A percentile compares a stretch with the other conserved stretches of the same genome.
Conservation (phyloP, 2,113 vertebrate genomes). For the Brachyhypopomus occidentalis region DNA sequence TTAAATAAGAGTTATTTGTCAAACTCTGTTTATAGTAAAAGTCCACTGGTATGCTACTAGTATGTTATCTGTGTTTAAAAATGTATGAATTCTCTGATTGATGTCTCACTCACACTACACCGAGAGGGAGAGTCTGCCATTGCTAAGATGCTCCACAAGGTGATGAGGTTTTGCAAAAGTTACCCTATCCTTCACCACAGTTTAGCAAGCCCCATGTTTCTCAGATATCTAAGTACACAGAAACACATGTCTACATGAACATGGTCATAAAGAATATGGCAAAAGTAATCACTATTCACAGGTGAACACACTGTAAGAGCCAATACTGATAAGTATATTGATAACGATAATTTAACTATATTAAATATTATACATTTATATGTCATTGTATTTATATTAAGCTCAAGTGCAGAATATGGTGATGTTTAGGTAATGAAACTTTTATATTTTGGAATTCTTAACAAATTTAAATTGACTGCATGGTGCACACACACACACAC, state of each 20-base stretch:
- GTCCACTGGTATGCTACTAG: neutral
- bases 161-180: neutral
- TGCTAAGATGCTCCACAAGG: neutral
- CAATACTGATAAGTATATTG: too few species aligned
- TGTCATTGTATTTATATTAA: neutral
- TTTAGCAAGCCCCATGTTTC: neutral
- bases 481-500: too few species aligned
- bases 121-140: neutral
- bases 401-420: neutral
- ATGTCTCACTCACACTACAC: neutral
- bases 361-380: too few species aligned
- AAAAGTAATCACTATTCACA: too few species aligned
- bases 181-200: neutral
- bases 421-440: too few species aligned
- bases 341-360: too few species aligned
- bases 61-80: constrained; percentile 20
- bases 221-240: too few species aligned
- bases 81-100: constrained; percentile 13
- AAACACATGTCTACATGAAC: too few species aligned
- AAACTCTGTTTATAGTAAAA: constrained; percentile 16
- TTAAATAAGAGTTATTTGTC: constrained; percentile 14
- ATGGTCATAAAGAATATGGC: too few species aligned
- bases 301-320: too few species aligned
- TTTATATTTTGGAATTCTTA: too few species aligned
- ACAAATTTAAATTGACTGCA: too few species aligned